Conservation (phyloP, 2,113 vertebrate species). For the Sminthopsis crassicaudata region DNA sequence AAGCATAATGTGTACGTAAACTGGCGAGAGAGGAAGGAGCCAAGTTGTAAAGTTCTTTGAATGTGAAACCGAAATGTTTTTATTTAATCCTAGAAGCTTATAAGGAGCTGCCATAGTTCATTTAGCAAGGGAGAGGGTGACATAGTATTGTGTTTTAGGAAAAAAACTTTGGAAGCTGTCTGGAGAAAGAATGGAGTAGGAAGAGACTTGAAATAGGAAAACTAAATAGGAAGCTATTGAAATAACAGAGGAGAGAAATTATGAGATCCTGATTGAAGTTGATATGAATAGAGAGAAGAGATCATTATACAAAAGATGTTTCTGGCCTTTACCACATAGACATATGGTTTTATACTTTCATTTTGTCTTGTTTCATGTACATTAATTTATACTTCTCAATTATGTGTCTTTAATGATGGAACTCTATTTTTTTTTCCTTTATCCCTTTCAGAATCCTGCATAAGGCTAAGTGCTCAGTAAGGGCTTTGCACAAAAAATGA, state of each 20-base stretch:
- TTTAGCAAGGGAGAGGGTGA: not conserved
- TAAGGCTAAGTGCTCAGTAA: not conserved
- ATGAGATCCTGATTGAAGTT: not conserved
- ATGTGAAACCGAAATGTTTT: not conserved
- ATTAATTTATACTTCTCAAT: not conserved
- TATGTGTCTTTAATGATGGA: not conserved
- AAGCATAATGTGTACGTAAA: not conserved
- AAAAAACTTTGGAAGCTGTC: not conserved
- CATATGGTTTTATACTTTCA: not conserved
- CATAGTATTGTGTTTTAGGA: not conserved
- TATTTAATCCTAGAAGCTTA: not conserved
- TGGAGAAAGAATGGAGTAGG: not conserved
- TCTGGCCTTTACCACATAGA: not conserved
- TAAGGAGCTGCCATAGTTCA: not conserved
- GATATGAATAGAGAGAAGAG: not conserved
- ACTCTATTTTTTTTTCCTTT: not conserved
- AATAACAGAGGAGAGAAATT: not conserved
- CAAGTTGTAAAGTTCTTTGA: not conserved
- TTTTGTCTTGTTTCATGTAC: not conserved
- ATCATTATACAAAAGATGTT: not conserved
- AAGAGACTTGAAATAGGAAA: not conserved
- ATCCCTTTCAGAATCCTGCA: not conserved
- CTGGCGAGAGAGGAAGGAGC: not conserved
- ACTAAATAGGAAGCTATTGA: not conserved
- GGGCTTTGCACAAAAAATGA: not conserved